Evolutionary conservation across 2,113 vertebrate species (phyloP), one percentile per base, ranked within the genome.

Genomic region (Pteronura brasiliensis): DNA sequence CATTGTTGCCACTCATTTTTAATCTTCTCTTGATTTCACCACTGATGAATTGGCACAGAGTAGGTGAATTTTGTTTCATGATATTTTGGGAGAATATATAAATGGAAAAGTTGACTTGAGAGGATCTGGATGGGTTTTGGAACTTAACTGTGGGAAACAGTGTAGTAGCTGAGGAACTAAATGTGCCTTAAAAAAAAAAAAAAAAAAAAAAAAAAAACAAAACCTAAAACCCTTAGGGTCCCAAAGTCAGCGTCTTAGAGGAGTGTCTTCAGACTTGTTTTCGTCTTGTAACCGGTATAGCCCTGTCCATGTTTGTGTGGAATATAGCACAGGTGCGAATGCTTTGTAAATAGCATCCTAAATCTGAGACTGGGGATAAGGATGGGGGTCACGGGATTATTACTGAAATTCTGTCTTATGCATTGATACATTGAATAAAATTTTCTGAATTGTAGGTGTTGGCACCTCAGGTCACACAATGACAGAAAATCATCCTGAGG

Each of bases 1-100:
- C 57, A 61, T 36, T 11, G 7, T 96, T 97, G 96, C 82, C 44
- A 20, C 12, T 71, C 76, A 7, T 0, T 97, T 97, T 95, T n/a
- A n/a, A 15, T 47, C 82, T 20, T 7, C 42, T 86, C n/a, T 87
- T 49, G 29, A 81, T 92, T 96, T 90, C 67, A 21, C 29, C 39
- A 74, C 83, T 36, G 27, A 65, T 39, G 36, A 55, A 55, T 71
- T 94, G 93, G 59, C 81, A 57, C 2, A 25, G 14, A 89, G 27
- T 27, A 76, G n/a, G 44, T 72, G 34, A 71, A 61, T 92, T 97
- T 92, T 59, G 47, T 88, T 96, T 97, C 83, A 21, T 93, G 74
- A 55, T 10, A 25, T 6, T 2, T 71, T 92, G 72, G 36, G 14
- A 72, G 14, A 29, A 8, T 13, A 36, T 65, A 86, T 18, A 96